Evolutionary conservation across 2,113 vertebrate genomes (phyloP).

Genomic region (Ciconia stormi): DNA sequence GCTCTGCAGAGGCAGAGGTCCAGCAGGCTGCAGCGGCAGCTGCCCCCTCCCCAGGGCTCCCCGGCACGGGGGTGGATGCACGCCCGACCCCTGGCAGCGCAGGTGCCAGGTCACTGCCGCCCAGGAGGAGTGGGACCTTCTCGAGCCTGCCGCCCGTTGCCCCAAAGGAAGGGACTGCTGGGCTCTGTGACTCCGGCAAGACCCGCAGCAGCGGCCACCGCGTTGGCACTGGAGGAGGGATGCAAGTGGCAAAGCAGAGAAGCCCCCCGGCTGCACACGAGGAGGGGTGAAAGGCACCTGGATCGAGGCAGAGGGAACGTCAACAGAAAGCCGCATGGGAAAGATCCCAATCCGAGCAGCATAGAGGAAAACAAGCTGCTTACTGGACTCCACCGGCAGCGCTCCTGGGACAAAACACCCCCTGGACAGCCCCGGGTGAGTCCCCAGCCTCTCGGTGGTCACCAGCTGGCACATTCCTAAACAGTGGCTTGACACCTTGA

Average conservation of each 20-base stretch:
- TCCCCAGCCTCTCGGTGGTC: background rate
- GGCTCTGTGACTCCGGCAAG: background rate
- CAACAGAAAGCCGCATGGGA: background rate
- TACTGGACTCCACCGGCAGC: rapidly evolving
- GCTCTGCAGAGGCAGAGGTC: background rate
- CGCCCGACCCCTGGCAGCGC: rapidly evolving
- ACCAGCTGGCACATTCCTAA: background rate
- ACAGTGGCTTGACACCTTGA: background rate
- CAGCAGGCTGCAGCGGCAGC: background rate
- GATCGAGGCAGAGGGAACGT: background rate
- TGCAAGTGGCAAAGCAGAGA: background rate
- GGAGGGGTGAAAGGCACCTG: background rate
- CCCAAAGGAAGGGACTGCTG: background rate
- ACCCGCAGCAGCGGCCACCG: background rate
- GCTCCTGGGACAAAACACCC: background rate
- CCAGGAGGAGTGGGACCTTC: background rate
- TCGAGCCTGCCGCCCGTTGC: rapidly evolving
- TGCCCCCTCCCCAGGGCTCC: background rate
- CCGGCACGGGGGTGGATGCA: rapidly evolving
- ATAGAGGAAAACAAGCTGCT: background rate
- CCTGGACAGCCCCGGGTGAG: rapidly evolving
- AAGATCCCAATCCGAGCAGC: background rate
- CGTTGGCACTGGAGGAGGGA: rapidly evolving
- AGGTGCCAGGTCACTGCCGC: background rate
- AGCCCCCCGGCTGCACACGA: background rate